These are phyloP conservation scores for Myiopsitta monachus DNA, from an alignment of 2,113 vertebrate species.

Conservation along the genomic window DNA sequence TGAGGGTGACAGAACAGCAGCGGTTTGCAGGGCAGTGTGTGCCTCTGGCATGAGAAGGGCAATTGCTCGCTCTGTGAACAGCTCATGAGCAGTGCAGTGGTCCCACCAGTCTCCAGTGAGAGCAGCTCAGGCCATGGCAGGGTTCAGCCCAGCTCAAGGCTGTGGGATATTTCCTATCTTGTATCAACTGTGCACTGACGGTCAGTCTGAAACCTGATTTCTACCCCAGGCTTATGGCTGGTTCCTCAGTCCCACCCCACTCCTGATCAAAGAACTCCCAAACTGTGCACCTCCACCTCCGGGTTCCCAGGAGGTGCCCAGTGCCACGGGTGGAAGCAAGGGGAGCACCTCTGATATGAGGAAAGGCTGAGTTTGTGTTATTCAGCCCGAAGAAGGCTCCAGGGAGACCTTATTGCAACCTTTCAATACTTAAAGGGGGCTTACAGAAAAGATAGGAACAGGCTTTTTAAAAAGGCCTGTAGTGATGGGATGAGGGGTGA, in stretches of 20 bases:
- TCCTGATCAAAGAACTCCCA: not conserved
- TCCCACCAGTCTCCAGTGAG: fast-evolving
- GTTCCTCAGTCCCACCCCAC: not conserved
- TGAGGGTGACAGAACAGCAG: slow-evolving; percentile 63
- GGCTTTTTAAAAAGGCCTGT: not conserved
- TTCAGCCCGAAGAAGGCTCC: not conserved
- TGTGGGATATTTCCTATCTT: not conserved
- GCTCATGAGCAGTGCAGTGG: fast-evolving
- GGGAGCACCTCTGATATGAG: not conserved
- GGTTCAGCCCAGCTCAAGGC: not conserved
- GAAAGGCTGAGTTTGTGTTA: not conserved
- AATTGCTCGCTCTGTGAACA: not conserved
- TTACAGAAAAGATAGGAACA: not conserved
- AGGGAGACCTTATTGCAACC: not conserved
- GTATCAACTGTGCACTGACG: fast-evolving
- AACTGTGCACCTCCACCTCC: not conserved
- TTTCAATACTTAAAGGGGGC: not conserved
- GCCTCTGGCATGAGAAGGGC: not conserved
- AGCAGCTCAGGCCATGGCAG: not conserved
- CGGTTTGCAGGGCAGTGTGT: not conserved
- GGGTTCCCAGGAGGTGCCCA: not conserved
- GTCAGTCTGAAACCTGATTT: not conserved
- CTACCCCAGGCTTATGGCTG: fast-evolving
- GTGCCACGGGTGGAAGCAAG: not conserved
- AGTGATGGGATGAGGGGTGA: not conserved